Evolutionary conservation across 2,113 vertebrate species (phyloP), one percentile per base, ranked within the genome.

Genomic region (Craseonycteris thonglongyai): DNA sequence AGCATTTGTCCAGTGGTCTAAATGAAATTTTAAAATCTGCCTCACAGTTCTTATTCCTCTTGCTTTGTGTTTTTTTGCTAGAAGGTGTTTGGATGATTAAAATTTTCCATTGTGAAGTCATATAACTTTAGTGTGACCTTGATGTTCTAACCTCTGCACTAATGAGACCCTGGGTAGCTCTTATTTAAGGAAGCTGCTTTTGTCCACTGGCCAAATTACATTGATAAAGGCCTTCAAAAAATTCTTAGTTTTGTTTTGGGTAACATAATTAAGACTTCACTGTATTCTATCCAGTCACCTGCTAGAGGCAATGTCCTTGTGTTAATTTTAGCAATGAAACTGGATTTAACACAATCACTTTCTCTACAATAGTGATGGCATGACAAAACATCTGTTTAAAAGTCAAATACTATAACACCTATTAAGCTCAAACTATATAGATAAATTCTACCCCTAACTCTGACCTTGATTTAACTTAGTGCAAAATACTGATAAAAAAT

Each of bases 291-390:
- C 13, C 21, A 59, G n/a, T 94, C 21, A 85, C 26, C 81, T 96
- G 24, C 24, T 95, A 6, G 15, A 95, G 54, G 51, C 61, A 66
- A 69, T 95, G 83, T 75, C 75, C 74, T 96, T 96, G 83, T 54
- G 18, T 97, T 97, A 95, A 84, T 96, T 97, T 95, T 12, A 30
- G 63, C 33, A 87, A 61, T n/a, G 92, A 97, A 93, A 95, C 26
- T 8, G 56, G 28, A 40, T 59, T 84, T 65, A 45, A 28, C 61
- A n/a, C 6, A 3, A 97, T 78, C 13, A 58, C 79, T 91, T 96
- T 59, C 79, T 75, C 85, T 96, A 9, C 38, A 91, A 87, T 75
- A 88, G 35, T 18, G 61, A 40, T 61, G 42, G 56, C 51, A 42
- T 10, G 19, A 79, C 33, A 28, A 92, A 87, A 56, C 14, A 85